Evolutionary conservation across 2,888 invertebrate species (phyloP).

Genomic region (Marronus borbonicus): DNA sequence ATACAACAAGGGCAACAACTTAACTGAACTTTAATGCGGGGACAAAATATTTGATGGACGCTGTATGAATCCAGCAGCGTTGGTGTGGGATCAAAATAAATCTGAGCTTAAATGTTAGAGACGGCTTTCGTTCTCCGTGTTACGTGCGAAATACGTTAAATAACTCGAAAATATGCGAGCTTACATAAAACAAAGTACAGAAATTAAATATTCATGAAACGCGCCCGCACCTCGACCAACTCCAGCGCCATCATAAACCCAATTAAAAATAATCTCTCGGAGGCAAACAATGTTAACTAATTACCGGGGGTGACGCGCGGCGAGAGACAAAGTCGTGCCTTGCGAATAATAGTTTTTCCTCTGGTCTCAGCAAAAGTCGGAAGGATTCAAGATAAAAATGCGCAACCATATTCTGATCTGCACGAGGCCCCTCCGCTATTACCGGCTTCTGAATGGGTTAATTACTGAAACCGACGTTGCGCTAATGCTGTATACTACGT

Average conservation of each 20-base stretch:
- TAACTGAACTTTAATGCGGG: no score
- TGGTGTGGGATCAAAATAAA: no score
- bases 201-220: slow-evolving; percentile 41
- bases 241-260: slow-evolving; percentile 26
- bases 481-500: no score
- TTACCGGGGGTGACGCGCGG: slow-evolving; percentile 8
- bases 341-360: slow-evolving; percentile 34
- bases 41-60: no score
- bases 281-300: slow-evolving; percentile 44
- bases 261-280: slow-evolving; percentile 43
- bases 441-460: slow-evolving; percentile 26
- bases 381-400: slow-evolving; percentile 28
- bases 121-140: background rate
- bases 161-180: slow-evolving; percentile 31
- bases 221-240: background rate
- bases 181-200: slow-evolving; percentile 25
- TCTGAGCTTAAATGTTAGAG: no score
- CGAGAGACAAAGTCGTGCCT: slow-evolving; percentile 1
- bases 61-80: no score
- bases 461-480: slow-evolving; percentile 29
- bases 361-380: background rate
- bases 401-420: slow-evolving; percentile 15
- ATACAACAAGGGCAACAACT: no score
- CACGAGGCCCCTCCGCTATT: background rate
- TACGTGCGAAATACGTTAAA: slow-evolving; percentile 9